phyloP scores from a whole-genome alignment of 2,888 invertebrate genomes.

The Ferrisia virgata region DNA sequence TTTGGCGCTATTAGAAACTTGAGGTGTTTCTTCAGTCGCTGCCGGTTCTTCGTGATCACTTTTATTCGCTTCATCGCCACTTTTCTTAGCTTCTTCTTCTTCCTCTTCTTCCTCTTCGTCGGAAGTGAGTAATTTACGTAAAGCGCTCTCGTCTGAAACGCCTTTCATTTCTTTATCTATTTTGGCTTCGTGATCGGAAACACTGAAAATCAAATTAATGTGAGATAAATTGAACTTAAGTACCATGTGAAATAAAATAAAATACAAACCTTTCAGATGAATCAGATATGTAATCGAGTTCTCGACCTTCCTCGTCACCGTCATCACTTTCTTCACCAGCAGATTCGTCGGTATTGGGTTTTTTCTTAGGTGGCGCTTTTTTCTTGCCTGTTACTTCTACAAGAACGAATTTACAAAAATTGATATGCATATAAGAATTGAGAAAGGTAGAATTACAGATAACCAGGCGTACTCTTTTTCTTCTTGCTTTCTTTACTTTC shows the following conservation, averaged over 20 bases:
- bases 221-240: not conserved
- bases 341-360: slow-evolving; percentile 80
- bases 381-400: not conserved
- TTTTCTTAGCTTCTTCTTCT: slow-evolving; percentile 69
- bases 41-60: slow-evolving; percentile 51
- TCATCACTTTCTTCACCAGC: slow-evolving; percentile 96
- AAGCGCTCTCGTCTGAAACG: slow-evolving; percentile 87
- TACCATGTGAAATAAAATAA: not conserved
- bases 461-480: slow-evolving; percentile 63
- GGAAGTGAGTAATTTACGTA: slow-evolving; percentile 80
- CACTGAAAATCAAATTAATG: slow-evolving; percentile 54
- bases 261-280: slow-evolving; percentile 66
- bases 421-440: not conserved
- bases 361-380: slow-evolving; percentile 65
- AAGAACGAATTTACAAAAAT: not conserved
- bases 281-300: slow-evolving; percentile 91
- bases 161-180: slow-evolving; percentile 78
- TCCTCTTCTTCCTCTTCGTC: slow-evolving; percentile 86
- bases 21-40: slow-evolving; percentile 57
- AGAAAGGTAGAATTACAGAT: too few relatives aligned
- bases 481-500: slow-evolving; percentile 65
- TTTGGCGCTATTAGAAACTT: slow-evolving; percentile 54
- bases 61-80: slow-evolving; percentile 50
- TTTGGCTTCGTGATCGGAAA: slow-evolving; percentile 70
- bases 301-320: slow-evolving; percentile 92